A percentile compares a stretch with the other conserved stretches of the same genome.
phyloP scores from a whole-genome alignment of 1,140 invertebrate species.

The Heliconius congener region DNA sequence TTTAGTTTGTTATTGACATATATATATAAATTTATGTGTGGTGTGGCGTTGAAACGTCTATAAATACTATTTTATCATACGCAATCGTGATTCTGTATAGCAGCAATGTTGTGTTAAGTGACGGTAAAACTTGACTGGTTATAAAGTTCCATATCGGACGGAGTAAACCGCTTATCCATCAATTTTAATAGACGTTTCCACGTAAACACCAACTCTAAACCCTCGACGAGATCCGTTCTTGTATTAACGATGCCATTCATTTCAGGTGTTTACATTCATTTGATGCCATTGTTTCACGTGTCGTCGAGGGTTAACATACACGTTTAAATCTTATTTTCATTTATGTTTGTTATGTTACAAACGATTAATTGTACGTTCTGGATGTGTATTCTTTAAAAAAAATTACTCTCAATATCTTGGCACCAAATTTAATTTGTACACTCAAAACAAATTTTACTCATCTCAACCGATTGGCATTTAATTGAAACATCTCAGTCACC shows the following conservation, averaged over 20 bases:
- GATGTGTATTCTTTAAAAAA: constrained; percentile 26
- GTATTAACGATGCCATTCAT: constrained; percentile 1
- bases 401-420: constrained; percentile 25
- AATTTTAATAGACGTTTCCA: constrained; percentile 25
- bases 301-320: constrained; percentile 30
- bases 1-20: constrained; percentile 36
- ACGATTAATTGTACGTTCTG: constrained; percentile 20
- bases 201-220: constrained; percentile 25
- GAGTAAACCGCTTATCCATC: not conserved
- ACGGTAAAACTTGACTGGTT: not conserved
- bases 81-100: not conserved
- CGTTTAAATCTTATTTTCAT: constrained; percentile 28
- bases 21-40: not conserved
- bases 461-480: constrained; percentile 28
- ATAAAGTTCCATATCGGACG: not conserved
- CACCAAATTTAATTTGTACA: constrained; percentile 28
- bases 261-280: constrained; percentile 1
- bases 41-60: constrained; percentile 37
- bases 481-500: constrained; percentile 9
- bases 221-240: constrained; percentile 23
- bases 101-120: not conserved
- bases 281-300: not conserved
- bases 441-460: constrained; percentile 20
- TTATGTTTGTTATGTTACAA: constrained; percentile 24
- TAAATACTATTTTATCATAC: not conserved